Evolutionary conservation across 1,140 invertebrate genomes (phyloP).

Genomic region (Grapholita molesta): DNA sequence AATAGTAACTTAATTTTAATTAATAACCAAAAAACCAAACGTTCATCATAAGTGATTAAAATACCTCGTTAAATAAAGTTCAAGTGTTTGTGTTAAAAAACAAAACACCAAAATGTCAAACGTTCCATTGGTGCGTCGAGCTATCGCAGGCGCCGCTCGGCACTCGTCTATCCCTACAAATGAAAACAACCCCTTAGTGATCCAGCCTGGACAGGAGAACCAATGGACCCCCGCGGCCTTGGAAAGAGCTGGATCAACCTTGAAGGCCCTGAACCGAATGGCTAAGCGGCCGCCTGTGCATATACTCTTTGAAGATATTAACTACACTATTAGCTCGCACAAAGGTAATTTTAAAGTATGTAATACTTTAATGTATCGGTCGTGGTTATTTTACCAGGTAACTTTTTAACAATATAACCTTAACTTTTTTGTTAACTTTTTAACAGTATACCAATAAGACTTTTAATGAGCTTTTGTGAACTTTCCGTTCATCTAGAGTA

Average conservation of each 20-base stretch:
- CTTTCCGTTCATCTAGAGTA: too few relatives aligned
- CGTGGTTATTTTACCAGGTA: too few relatives aligned
- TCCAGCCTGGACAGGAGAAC: constrained; percentile 42
- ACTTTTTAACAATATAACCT: too few relatives aligned
- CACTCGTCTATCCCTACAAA: constrained; percentile 26
- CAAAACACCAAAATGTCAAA: constrained; percentile 48
- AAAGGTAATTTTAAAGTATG: constrained; percentile 67
- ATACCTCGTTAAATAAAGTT: background rate
- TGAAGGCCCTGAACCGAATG: constrained; percentile 73
- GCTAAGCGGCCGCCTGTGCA: constrained; percentile 78
- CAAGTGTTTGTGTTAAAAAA: constrained; percentile 17
- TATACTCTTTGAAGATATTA: constrained; percentile 83
- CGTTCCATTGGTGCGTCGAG: constrained; percentile 54
- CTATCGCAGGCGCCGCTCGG: constrained; percentile 53
- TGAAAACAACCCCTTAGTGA: constrained; percentile 36
- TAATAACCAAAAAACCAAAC: background rate
- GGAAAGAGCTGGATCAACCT: constrained; percentile 66
- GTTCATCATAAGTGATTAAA: background rate
- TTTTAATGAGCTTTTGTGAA: too few relatives aligned
- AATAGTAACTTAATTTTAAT: background rate
- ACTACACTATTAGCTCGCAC: constrained; percentile 77
- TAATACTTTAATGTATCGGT: too few relatives aligned
- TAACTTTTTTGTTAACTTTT: too few relatives aligned
- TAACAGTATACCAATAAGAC: too few relatives aligned
- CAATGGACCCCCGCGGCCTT: constrained; percentile 69